phyloP scores from a whole-genome alignment of 92 coral and sea anemone genomes.

The Scolanthus callimorphus region DNA sequence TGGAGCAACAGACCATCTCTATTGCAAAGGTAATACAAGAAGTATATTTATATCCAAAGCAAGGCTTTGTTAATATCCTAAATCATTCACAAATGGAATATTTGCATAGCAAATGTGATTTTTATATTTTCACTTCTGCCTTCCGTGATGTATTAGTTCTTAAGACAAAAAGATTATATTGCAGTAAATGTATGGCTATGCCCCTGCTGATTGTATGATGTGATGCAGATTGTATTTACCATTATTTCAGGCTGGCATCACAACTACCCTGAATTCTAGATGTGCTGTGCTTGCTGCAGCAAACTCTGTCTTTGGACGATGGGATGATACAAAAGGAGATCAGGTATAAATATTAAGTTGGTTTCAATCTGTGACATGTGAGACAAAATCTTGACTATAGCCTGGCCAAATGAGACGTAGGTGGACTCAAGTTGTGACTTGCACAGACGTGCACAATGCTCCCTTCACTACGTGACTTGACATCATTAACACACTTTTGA shows the following conservation, averaged over 20 bases:
- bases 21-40: conserved; percentile 98
- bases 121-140: too few species aligned
- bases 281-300: conserved; percentile 99
- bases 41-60: not conserved
- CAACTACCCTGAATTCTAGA: conserved; percentile 90
- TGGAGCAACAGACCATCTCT: conserved; percentile 98
- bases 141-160: too few species aligned
- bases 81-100: not conserved
- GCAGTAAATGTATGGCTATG: not conserved
- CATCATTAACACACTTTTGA: too few species aligned
- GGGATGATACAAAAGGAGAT: conserved; percentile 99
- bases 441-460: too few species aligned
- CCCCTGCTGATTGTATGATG: too few species aligned
- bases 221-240: not conserved
- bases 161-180: not conserved
- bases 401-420: too few species aligned
- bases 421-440: too few species aligned
- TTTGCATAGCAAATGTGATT: too few species aligned
- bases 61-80: not conserved
- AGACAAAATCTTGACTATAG: too few species aligned
- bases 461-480: too few species aligned
- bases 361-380: too few species aligned
- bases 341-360: too few species aligned
- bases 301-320: conserved; percentile 97
- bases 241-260: conserved; percentile 88